These are phyloP conservation scores for Elmis aenea DNA, from an alignment of 2,888 invertebrate genomes.

Conservation along the genomic window DNA sequence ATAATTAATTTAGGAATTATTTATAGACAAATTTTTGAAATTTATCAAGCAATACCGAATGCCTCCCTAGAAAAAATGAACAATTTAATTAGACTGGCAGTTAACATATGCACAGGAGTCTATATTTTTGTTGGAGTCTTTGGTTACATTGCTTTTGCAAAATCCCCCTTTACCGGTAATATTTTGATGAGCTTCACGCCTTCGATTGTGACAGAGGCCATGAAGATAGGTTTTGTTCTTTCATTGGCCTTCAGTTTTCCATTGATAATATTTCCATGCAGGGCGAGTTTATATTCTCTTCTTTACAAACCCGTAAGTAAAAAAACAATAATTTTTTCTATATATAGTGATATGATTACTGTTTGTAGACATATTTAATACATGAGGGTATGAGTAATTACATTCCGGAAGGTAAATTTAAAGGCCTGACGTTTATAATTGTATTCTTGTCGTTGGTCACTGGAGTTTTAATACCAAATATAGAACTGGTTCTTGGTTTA, in stretches of 20 bases:
- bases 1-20: too few species aligned
- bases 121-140: constrained; percentile 90
- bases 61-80: constrained; percentile 87
- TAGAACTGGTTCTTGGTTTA: constrained; percentile 88
- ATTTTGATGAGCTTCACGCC: constrained; percentile 82
- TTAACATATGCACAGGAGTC: constrained; percentile 85
- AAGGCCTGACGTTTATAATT: constrained; percentile 75
- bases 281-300: constrained; percentile 89
- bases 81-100: constrained; percentile 78
- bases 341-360: background rate
- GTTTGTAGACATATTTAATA: constrained; percentile 44
- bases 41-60: constrained; percentile 85
- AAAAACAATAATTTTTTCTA: constrained; percentile 2
- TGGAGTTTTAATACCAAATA: constrained; percentile 87
- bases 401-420: constrained; percentile 81
- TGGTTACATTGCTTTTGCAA: constrained; percentile 80
- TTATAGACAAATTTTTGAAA: constrained; percentile 83
- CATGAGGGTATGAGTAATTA: constrained; percentile 63
- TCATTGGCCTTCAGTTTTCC: constrained; percentile 96
- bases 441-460: constrained; percentile 69
- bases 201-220: constrained; percentile 77
- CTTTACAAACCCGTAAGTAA: constrained; percentile 71
- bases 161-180: constrained; percentile 77
- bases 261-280: constrained; percentile 91
- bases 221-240: constrained; percentile 91